phyloP scores from a whole-genome alignment of 2,888 invertebrate genomes.

The Geophilus truncorum region DNA sequence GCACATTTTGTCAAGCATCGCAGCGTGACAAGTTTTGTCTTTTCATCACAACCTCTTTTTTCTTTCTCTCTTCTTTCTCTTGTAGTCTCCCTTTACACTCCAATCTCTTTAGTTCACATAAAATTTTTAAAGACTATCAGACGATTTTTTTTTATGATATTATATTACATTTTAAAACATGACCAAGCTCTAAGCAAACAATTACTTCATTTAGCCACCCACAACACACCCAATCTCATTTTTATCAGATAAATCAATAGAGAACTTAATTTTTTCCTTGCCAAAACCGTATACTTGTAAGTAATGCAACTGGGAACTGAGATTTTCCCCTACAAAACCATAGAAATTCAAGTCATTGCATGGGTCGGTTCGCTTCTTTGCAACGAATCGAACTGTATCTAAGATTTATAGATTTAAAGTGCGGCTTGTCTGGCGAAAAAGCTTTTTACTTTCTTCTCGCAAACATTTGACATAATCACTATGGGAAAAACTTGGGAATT shows the following conservation, averaged over 20 bases:
- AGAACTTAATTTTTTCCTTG: too few species aligned
- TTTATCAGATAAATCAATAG: constrained; percentile 1
- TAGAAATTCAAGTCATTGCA: too few species aligned
- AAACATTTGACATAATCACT: not conserved
- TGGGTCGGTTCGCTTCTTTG: too few species aligned
- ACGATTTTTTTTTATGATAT: not conserved
- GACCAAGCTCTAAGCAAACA: not conserved
- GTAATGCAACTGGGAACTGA: too few species aligned
- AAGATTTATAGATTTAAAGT: too few species aligned
- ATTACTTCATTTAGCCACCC: not conserved
- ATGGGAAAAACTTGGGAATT: not conserved
- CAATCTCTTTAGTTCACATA: too few species aligned
- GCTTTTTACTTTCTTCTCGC: too few species aligned
- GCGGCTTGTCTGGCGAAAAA: too few species aligned
- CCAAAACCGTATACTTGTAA: too few species aligned
- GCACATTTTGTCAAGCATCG: constrained; percentile 11
- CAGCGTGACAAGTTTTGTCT: constrained; percentile 21
- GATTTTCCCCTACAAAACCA: too few species aligned
- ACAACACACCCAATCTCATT: not conserved
- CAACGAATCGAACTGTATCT: too few species aligned
- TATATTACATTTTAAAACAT: not conserved
- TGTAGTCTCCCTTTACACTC: not conserved
- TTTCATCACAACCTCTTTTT: not conserved
- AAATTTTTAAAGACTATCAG: not conserved
- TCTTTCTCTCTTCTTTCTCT: not conserved